phyloP scores from a whole-genome alignment of 2,113 vertebrate genomes.

The Empidonax traillii region DNA sequence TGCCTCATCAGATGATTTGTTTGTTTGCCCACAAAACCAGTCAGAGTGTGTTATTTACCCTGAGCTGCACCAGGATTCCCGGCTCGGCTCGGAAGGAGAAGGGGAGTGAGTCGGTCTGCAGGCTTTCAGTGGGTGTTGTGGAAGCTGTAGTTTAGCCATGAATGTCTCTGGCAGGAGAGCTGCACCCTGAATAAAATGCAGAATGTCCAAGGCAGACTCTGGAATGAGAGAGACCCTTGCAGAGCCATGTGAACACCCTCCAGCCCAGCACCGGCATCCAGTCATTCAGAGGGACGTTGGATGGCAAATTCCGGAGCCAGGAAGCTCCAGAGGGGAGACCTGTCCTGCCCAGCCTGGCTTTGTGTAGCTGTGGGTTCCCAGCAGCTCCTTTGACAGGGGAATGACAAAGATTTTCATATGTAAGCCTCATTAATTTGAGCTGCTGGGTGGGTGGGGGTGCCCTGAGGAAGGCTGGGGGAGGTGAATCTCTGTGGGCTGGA shows the following conservation, averaged over 20 bases:
- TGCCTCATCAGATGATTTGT: neutral
- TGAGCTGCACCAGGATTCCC: neutral
- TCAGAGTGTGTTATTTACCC: neutral
- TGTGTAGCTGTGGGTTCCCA: neutral
- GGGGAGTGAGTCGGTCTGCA: neutral
- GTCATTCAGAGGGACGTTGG: neutral
- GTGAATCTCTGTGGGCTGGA: neutral
- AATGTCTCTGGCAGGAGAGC: conserved; percentile 16
- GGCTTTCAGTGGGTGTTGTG: neutral
- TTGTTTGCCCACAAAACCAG: neutral
- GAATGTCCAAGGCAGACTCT: neutral
- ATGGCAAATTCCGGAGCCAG: neutral
- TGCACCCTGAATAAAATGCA: neutral
- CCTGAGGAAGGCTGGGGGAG: neutral
- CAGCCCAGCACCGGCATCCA: neutral
- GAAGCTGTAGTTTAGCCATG: conserved; percentile 23
- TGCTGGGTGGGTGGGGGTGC: neutral
- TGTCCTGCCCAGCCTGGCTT: neutral
- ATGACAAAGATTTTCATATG: neutral
- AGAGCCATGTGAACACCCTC: neutral
- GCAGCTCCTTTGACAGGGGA: neutral
- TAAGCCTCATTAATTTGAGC: neutral
- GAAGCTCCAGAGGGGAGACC: neutral
- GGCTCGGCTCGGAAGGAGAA: neutral
- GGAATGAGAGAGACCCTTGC: conserved; percentile 24